Evolutionary conservation across 2,797 vertebrate genomes (phyloP).

Genomic region (Arctocebus calabarensis): DNA sequence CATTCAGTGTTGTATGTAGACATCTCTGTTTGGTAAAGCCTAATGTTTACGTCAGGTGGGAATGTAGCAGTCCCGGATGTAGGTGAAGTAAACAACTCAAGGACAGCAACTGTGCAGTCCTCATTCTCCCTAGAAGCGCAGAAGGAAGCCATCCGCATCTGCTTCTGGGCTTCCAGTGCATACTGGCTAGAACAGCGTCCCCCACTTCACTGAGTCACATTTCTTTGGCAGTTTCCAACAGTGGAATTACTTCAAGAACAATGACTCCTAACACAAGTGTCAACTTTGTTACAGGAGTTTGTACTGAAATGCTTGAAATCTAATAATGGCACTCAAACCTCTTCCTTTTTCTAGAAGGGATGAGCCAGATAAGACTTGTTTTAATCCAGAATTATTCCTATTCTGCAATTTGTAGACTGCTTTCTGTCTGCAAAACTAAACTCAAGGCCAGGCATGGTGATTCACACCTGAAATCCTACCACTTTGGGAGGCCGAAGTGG

Average conservation of each 20-base stretch:
- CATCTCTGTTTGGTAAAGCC: background rate
- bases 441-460: too few relatives aligned
- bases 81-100: accelerated
- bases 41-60: background rate
- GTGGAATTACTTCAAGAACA: background rate
- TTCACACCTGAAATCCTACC: too few relatives aligned
- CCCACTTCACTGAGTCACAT: accelerated
- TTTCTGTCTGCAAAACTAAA: background rate
- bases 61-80: accelerated
- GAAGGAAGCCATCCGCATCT: too few relatives aligned
- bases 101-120: accelerated
- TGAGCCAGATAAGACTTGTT: background rate
- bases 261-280: background rate
- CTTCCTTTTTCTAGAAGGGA: background rate
- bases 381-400: background rate
- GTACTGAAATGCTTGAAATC: background rate
- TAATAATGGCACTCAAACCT: background rate
- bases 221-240: background rate
- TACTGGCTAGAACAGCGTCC: accelerated
- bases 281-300: background rate
- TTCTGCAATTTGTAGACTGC: background rate
- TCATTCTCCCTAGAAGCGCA: background rate
- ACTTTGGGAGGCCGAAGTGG: too few relatives aligned
- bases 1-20: accelerated
- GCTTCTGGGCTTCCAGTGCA: background rate